Evolutionary conservation across 2,113 vertebrate species (phyloP).

Genomic region (Scomber scombrus): DNA sequence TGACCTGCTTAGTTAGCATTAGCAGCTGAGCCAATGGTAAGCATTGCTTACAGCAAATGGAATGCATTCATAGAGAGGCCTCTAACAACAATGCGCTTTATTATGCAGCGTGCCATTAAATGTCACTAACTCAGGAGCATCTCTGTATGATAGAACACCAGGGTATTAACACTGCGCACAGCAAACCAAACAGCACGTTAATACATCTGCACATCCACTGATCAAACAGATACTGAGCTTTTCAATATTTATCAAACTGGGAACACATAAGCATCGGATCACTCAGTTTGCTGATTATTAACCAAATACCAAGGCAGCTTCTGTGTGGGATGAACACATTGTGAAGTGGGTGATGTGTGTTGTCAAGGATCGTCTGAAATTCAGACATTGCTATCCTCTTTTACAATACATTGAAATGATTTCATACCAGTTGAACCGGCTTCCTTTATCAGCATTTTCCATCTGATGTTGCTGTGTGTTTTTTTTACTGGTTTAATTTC

Average conservation of each 20-base stretch:
- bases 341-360: background rate
- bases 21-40: constrained; percentile 2
- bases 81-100: background rate
- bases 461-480: background rate
- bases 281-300: background rate
- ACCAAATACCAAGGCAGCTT: background rate
- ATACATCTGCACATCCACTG: background rate
- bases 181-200: background rate
- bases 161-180: background rate
- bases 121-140: background rate
- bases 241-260: background rate
- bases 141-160: background rate
- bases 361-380: background rate
- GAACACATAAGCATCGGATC: background rate
- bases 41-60: background rate
- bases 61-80: background rate
- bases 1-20: constrained; percentile 12
- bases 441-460: background rate
- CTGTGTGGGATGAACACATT: background rate
- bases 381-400: background rate
- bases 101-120: background rate
- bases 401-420: background rate
- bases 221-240: background rate
- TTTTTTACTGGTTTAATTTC: constrained; percentile 16
- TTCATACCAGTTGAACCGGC: background rate